Evolutionary conservation across 2,888 invertebrate genomes (phyloP).

Genomic region (Neocrepidodera transversa): DNA sequence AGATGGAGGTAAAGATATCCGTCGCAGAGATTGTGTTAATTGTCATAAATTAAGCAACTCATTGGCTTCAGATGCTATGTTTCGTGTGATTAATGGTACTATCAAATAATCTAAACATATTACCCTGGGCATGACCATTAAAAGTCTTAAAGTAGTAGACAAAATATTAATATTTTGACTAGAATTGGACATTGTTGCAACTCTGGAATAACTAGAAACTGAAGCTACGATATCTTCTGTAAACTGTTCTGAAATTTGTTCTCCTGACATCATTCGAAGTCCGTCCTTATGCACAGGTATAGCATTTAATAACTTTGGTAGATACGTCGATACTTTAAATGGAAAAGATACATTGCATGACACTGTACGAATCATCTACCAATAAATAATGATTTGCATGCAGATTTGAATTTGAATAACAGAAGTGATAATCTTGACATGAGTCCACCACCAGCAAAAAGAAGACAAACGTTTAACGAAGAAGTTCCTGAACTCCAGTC

Average conservation of each 20-base stretch:
- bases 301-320: conserved; percentile 36
- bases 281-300: conserved; percentile 25
- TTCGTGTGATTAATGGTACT: conserved; percentile 8
- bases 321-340: conserved; percentile 33
- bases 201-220: conserved; percentile 34
- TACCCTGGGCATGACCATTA: conserved; percentile 26
- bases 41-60: neutral
- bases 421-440: neutral
- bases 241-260: conserved; percentile 20
- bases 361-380: conserved; percentile 17
- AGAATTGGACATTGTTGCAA: conserved; percentile 30
- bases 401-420: neutral
- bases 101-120: conserved; percentile 26
- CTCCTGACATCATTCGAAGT: conserved; percentile 24
- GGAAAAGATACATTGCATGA: conserved; percentile 30
- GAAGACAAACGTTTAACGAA: conserved; percentile 23
- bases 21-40: neutral
- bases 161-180: conserved; percentile 20
- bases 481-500: conserved; percentile 15
- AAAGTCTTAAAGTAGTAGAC: conserved; percentile 28
- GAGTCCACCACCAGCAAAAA: conserved; percentile 8
- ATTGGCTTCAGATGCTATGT: conserved; percentile 17
- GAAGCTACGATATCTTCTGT: conserved; percentile 28
- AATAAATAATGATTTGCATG: conserved; percentile 1
- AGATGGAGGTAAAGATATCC: neutral